These are phyloP conservation scores for Sciaenops ocellatus DNA, from an alignment of 2,797 vertebrate genomes.

Conservation along the genomic window DNA sequence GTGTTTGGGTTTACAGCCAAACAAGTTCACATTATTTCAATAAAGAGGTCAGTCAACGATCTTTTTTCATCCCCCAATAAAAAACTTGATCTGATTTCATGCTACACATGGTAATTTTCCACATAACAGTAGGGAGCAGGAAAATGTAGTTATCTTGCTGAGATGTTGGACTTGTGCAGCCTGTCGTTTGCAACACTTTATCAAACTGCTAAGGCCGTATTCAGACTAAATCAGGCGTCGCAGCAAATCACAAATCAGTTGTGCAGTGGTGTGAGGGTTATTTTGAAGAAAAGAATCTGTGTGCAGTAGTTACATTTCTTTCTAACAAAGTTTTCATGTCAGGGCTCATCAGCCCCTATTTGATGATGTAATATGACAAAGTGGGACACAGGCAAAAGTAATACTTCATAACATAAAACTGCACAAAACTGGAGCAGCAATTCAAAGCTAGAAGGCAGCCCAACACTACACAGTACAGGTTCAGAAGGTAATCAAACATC, in stretches of 20 bases:
- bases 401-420: too few species aligned
- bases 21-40: neutral
- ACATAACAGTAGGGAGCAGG: too few species aligned
- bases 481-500: neutral
- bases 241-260: too few species aligned
- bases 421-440: too few species aligned
- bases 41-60: neutral
- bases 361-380: neutral
- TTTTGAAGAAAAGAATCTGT: neutral
- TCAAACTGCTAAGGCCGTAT: neutral
- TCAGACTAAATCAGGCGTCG: too few species aligned
- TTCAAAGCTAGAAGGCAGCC: too few species aligned
- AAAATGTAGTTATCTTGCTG: neutral
- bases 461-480: neutral
- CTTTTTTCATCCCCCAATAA: neutral
- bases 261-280: too few species aligned
- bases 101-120: neutral
- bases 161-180: neutral
- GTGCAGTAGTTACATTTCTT: too few species aligned
- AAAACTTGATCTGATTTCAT: neutral
- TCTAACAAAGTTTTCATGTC: neutral
- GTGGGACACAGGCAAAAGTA: too few species aligned
- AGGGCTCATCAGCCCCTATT: neutral
- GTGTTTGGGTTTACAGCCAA: neutral
- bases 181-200: neutral